Evolutionary conservation across 1,140 invertebrate species (phyloP).

Genomic region (Penaeus chinensis): DNA sequence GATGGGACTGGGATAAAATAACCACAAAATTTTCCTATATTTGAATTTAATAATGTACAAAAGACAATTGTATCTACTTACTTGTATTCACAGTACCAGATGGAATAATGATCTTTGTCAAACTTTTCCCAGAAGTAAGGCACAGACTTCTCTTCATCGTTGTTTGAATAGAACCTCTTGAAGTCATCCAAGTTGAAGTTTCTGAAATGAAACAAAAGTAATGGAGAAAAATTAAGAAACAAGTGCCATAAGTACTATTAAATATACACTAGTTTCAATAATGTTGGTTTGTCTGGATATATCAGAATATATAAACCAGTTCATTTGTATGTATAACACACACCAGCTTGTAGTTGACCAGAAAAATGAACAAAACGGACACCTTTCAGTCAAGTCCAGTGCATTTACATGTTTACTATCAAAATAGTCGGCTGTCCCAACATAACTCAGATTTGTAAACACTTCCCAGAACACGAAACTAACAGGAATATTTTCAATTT

Average conservation of each 20-base stretch:
- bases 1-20: not conserved
- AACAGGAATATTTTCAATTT: no score
- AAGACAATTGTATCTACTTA: constrained; percentile 21
- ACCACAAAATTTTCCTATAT: not conserved
- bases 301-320: no score
- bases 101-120: constrained; percentile 95
- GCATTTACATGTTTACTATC: not conserved
- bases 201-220: constrained; percentile 70
- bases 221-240: not conserved
- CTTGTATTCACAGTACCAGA: constrained; percentile 95
- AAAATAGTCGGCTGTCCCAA: no score
- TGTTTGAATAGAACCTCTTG: constrained; percentile 97
- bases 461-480: no score
- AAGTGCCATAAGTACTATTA: not conserved
- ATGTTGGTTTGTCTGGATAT: no score
- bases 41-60: not conserved
- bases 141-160: constrained; percentile 92
- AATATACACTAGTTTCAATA: not conserved
- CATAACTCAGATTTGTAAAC: no score
- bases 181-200: constrained; percentile 97
- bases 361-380: not conserved
- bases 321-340: no score
- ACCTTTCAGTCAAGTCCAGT: not conserved
- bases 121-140: constrained; percentile 99
- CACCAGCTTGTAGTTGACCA: not conserved